Evolutionary conservation across 2,113 vertebrate species (phyloP).

Genomic region (Chionodraco myersi): DNA sequence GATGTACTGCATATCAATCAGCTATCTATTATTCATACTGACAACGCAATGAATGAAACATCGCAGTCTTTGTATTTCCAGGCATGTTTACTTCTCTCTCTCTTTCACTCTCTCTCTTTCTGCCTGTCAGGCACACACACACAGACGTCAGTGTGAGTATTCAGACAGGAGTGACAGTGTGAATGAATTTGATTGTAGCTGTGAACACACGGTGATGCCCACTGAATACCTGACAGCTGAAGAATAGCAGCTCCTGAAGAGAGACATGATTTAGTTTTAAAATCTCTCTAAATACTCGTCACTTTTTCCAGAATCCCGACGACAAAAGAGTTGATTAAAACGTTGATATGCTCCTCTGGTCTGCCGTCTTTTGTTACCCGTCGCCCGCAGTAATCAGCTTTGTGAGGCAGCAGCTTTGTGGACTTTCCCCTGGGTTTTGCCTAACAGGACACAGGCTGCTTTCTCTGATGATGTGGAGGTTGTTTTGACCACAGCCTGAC

Average conservation of each 20-base stretch:
- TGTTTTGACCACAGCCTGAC: background rate
- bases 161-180: conserved; percentile 51
- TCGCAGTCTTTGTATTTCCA: conserved; percentile 77
- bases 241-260: conserved; percentile 17
- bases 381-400: background rate
- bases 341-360: background rate
- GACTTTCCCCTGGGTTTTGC: conserved; percentile 8
- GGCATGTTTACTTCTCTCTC: conserved; percentile 66
- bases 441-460: conserved; percentile 5
- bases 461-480: conserved; percentile 3
- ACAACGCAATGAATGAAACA: conserved; percentile 80
- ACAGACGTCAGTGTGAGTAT: conserved; percentile 44
- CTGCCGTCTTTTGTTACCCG: conserved; percentile 14
- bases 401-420: background rate
- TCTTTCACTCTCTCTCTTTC: conserved; percentile 7
- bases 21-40: conserved; percentile 79
- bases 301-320: conserved; percentile 11
- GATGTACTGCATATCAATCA: conserved; percentile 78
- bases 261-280: conserved; percentile 12
- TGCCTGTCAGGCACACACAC: background rate
- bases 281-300: conserved; percentile 4
- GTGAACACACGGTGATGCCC: conserved; percentile 52
- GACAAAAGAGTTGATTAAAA: conserved; percentile 5
- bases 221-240: conserved; percentile 68
- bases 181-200: conserved; percentile 51